phyloP scores from a whole-genome alignment of 2,797 vertebrate genomes.

The Manis crassicaudata region DNA sequence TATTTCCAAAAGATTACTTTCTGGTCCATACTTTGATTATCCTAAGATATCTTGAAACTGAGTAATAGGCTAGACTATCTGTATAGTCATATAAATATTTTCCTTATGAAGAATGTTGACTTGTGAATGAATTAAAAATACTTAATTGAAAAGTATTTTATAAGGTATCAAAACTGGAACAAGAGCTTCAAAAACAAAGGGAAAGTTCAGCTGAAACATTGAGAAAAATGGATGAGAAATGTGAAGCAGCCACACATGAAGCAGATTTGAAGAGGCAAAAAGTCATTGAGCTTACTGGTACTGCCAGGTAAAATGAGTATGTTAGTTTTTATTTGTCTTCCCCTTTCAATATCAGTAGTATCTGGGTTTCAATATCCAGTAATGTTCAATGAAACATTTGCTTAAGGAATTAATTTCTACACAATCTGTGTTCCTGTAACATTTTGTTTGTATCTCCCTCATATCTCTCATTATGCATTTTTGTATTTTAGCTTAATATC shows the following conservation, averaged over 20 bases:
- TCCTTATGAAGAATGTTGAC: constrained; percentile 60
- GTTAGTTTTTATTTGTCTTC: constrained; percentile 48
- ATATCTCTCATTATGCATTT: background rate
- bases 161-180: constrained; percentile 92
- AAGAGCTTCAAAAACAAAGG: constrained; percentile 91
- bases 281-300: constrained; percentile 81
- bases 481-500: background rate
- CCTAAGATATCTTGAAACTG: background rate
- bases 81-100: constrained; percentile 23
- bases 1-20: constrained; percentile 42
- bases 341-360: constrained; percentile 4
- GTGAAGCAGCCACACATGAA: constrained; percentile 83
- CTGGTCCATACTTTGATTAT: constrained; percentile 48
- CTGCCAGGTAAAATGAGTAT: constrained; percentile 79
- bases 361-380: constrained; percentile 47
- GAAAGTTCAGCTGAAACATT: constrained; percentile 86
- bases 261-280: constrained; percentile 85
- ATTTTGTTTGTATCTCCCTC: constrained; percentile 31
- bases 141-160: constrained; percentile 55
- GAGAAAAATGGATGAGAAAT: constrained; percentile 86
- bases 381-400: constrained; percentile 44
- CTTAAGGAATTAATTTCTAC: constrained; percentile 48
- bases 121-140: constrained; percentile 56
- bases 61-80: background rate
- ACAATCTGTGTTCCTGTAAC: background rate